These are phyloP conservation scores for Oenanthe melanoleuca DNA, from an alignment of 2,113 vertebrate genomes.

Conservation along the genomic window DNA sequence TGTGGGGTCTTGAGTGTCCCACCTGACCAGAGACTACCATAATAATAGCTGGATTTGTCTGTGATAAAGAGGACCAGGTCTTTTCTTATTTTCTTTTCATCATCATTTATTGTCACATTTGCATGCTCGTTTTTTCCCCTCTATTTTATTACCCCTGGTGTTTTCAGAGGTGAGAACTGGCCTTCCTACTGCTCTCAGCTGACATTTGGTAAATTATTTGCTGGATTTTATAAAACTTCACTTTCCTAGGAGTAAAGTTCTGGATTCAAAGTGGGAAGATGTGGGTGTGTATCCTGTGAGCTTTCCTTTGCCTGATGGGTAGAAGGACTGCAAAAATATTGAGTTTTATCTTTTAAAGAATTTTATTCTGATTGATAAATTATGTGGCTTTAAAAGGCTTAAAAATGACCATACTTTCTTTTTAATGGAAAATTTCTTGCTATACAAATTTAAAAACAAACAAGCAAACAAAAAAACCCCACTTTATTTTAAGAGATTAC, in stretches of 20 bases:
- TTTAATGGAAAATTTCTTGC: neutral
- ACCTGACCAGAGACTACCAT: accelerated
- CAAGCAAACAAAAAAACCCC: too few relatives aligned
- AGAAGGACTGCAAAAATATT: neutral
- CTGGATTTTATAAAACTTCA: neutral
- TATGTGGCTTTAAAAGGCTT: neutral
- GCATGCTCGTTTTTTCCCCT: accelerated
- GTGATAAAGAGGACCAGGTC: neutral
- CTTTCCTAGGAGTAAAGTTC: neutral
- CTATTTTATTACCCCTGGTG: neutral
- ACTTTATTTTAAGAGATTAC: neutral
- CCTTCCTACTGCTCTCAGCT: neutral
- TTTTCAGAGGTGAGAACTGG: neutral
- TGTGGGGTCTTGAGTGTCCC: neutral
- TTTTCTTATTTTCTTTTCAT: neutral
- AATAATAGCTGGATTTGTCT: neutral
- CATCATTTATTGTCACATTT: neutral
- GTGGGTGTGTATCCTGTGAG: accelerated
- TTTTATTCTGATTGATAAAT: neutral
- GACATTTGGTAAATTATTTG: neutral
- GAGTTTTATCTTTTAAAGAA: neutral
- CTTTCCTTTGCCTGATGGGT: neutral
- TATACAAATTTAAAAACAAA: neutral
- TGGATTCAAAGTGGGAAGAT: neutral
- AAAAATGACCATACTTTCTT: neutral